Base-by-base conservation (phyloP, 2,113 vertebrate species). In the Crotalus tigris region DNA sequence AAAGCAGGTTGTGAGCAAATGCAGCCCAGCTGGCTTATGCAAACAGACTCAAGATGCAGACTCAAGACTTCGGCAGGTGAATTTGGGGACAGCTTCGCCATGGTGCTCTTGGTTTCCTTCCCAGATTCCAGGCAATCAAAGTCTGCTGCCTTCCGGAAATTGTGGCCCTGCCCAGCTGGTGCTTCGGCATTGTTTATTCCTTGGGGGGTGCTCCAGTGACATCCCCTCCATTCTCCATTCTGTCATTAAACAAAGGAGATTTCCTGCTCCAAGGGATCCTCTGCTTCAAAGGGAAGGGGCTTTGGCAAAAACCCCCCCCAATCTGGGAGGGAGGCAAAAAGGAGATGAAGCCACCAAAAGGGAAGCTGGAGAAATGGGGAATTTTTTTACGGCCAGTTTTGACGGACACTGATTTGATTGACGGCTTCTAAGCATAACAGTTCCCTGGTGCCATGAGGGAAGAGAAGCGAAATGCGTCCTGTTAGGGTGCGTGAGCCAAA, bases 41-140 rank as follows among this genome's bases (percentile, higher is more conserved):
- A 33, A 69, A 13, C 11, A 75, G 5, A 17, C 7, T 64, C 39
- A 3, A 7, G 86, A 51, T 46, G 54, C 19, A 44, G 81, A 87
- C 11, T 11, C 21, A 15, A 17, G 29, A 3, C 6, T 8, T 51
- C 24, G 1, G 1, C 3, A 46, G 51, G 92, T 89, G 87, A 69
- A 44, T 33, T 15, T 10, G 29, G 39, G 87, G 92, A 8, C 92
- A 51, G 59, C 3, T 6, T 92, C 15, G 29, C 15, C 12, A 9
- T 5, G 0, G 33, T 51, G 33, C 5, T n/a, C 46, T 92, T 92
- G 87, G 89, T 92, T 49, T 81, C n/a, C 24, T 92, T 89, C 87
- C 81, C 61, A 54, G 92, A 92, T 92, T 44, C 55, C 54, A 69
- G 12, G 39, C 9, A 54, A 58, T 54, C 33, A 85, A 89, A 10